These are phyloP conservation scores for Cydia splendana DNA, from an alignment of 1,140 invertebrate genomes.

Conservation along the genomic window DNA sequence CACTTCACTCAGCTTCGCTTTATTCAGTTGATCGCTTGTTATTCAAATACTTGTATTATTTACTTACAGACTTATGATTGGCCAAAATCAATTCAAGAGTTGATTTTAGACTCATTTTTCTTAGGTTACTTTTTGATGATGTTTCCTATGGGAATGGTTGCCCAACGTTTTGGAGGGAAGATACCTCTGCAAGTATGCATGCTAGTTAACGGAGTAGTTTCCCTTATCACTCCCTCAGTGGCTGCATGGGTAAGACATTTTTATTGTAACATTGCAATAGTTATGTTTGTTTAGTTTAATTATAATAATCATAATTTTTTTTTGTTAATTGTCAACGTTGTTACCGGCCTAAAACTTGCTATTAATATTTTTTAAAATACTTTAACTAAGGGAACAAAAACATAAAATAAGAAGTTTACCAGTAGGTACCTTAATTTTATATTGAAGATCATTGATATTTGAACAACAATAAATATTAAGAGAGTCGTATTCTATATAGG, in stretches of 20 bases:
- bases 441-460: no score
- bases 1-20: no score
- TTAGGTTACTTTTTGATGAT: not conserved
- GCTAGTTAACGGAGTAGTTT: slow-evolving; percentile 14
- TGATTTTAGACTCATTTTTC: slow-evolving; percentile 19
- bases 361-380: no score
- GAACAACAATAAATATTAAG: not conserved
- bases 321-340: no score
- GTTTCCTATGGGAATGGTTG: slow-evolving; percentile 20
- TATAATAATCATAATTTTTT: no score
- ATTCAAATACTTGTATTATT: not conserved
- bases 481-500: not conserved
- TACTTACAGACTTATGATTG: slow-evolving; percentile 3
- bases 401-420: no score
- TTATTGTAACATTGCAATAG: not conserved
- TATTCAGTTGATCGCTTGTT: no score
- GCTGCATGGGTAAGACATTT: slow-evolving; percentile 4
- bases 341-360: no score
- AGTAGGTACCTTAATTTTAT: no score
- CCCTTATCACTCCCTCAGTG: not conserved
- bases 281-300: no score
- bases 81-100: slow-evolving; percentile 13
- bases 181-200: not conserved
- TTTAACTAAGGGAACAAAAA: no score
- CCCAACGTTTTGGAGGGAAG: slow-evolving; percentile 12